These are phyloP conservation scores for Villa cingulata DNA, from an alignment of 2,888 invertebrate species.

Conservation along the genomic window DNA sequence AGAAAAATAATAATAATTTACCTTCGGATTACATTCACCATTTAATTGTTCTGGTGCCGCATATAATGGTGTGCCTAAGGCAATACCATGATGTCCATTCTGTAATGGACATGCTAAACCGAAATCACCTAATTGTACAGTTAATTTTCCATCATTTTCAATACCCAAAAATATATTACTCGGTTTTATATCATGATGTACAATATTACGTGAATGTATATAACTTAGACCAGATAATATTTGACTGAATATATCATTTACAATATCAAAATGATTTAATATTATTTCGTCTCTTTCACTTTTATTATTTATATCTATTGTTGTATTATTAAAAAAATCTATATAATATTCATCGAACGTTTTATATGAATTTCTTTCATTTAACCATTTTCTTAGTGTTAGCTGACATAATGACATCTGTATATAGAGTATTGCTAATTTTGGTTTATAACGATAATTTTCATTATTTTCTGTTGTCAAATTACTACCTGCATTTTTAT, in stretches of 20 bases:
- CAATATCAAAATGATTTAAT: conserved; percentile 35
- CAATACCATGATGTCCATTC: conserved; percentile 44
- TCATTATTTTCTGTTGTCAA: background rate
- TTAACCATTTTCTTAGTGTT: conserved; percentile 63
- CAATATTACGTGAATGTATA: conserved; percentile 61
- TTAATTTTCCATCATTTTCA: conserved; percentile 38
- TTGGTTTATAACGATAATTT: conserved; percentile 36
- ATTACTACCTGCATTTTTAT: conserved; percentile 5
- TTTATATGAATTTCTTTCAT: conserved; percentile 41
- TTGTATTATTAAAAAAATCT: conserved; percentile 7
- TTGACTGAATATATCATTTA: conserved; percentile 54
- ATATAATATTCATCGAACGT: conserved; percentile 12
- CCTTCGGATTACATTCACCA: conserved; percentile 62
- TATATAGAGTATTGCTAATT: conserved; percentile 61
- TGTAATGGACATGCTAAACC: conserved; percentile 63
- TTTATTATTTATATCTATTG: too few relatives aligned
- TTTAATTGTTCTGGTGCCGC: conserved; percentile 71
- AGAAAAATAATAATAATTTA: conserved; percentile 32
- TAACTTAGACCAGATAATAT: conserved; percentile 59
- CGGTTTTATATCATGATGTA: conserved; percentile 74
- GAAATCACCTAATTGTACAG: conserved; percentile 68
- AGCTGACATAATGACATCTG: conserved; percentile 72
- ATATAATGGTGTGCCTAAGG: conserved; percentile 62
- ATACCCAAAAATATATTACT: conserved; percentile 60
- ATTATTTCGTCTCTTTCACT: background rate